Evolutionary conservation across 1,140 invertebrate genomes (phyloP).

Genomic region (Drosophila biarmipes): DNA sequence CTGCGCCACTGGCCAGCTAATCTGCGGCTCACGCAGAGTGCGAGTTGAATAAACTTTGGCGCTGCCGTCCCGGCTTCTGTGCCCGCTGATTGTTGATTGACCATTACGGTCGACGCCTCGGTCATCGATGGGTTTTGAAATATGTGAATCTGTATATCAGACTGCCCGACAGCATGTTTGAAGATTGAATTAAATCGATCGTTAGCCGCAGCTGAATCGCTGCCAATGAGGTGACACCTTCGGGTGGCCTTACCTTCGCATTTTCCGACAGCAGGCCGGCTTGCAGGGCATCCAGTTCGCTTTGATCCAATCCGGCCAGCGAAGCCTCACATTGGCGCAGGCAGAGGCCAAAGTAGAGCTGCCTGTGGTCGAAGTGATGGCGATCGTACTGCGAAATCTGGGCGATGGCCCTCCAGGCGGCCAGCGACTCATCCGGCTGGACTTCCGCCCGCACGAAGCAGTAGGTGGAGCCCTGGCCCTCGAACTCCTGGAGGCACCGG

Average conservation of each 20-base stretch:
- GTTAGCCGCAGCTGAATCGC: slow-evolving; percentile 22
- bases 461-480: slow-evolving; percentile 75
- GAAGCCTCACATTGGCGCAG: slow-evolving; percentile 71
- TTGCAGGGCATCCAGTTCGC: slow-evolving; percentile 44
- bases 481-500: slow-evolving; percentile 83
- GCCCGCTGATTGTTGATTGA: slow-evolving; percentile 27
- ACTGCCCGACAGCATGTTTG: slow-evolving; percentile 40
- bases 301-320: slow-evolving; percentile 43
- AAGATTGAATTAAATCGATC: slow-evolving; percentile 62
- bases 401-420: slow-evolving; percentile 84
- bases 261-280: slow-evolving; percentile 68
- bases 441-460: slow-evolving; percentile 85
- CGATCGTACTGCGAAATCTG: slow-evolving; percentile 85
- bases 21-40: not conserved
- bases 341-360: slow-evolving; percentile 86
- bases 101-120: slow-evolving; percentile 37
- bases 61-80: slow-evolving; percentile 50
- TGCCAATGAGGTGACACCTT: slow-evolving; percentile 35
- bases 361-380: slow-evolving; percentile 86
- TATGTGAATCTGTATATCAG: slow-evolving; percentile 10
- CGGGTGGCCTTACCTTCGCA: slow-evolving; percentile 64
- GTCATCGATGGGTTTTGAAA: slow-evolving; percentile 34
- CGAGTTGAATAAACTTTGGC: slow-evolving; percentile 58
- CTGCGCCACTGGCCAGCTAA: slow-evolving; percentile 18
- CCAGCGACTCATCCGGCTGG: slow-evolving; percentile 57